Evolutionary conservation across 2,888 invertebrate species (phyloP).

Genomic region (Drosophila anomalipes): DNA sequence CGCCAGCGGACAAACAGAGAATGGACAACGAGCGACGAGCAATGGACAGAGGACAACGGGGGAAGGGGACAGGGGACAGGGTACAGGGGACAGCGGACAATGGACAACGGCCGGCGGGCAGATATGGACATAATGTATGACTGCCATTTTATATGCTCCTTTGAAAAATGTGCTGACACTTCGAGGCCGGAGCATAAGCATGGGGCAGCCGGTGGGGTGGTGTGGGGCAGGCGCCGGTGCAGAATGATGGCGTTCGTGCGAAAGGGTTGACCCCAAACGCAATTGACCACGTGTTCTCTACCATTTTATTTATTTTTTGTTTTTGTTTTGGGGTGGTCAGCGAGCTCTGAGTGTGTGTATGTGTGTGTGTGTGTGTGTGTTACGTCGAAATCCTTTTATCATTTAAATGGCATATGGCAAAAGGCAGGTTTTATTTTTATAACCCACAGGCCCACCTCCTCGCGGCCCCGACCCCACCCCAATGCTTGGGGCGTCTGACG

Average conservation of each 20-base stretch:
- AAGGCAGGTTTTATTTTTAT: slow-evolving; percentile 82
- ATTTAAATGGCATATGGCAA: slow-evolving; percentile 81
- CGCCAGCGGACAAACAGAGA: slow-evolving; percentile 13
- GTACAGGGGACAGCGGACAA: background rate
- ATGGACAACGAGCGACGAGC: background rate
- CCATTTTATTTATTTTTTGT: slow-evolving; percentile 51
- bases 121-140: slow-evolving; percentile 82
- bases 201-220: slow-evolving; percentile 10
- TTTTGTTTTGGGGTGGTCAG: slow-evolving; percentile 4
- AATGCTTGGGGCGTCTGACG: background rate
- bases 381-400: slow-evolving; percentile 78
- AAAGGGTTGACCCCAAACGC: slow-evolving; percentile 83
- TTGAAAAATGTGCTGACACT: slow-evolving; percentile 82
- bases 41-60: background rate
- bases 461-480: background rate
- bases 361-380: slow-evolving; percentile 14
- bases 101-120: slow-evolving; percentile 50
- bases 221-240: slow-evolving; percentile 27
- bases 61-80: background rate
- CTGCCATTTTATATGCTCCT: slow-evolving; percentile 74
- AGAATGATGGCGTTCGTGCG: slow-evolving; percentile 77
- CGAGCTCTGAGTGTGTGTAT: slow-evolving; percentile 16
- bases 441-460: slow-evolving; percentile 42
- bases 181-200: slow-evolving; percentile 51
- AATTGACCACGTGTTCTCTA: slow-evolving; percentile 80